These are phyloP conservation scores for Coptodon rendalli DNA, from an alignment of 2,113 vertebrate genomes.

Conservation along the genomic window DNA sequence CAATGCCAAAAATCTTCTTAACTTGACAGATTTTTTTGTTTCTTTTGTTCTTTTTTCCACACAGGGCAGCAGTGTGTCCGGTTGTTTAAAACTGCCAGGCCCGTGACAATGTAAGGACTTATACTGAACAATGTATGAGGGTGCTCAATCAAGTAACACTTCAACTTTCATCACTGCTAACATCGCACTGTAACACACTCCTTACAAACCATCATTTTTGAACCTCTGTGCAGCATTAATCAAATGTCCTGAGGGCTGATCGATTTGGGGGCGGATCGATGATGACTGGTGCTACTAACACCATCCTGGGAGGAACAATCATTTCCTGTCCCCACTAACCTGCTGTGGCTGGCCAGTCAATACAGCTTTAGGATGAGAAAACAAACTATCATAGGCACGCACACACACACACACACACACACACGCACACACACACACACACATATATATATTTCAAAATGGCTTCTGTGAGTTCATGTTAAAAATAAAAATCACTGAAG, in stretches of 20 bases:
- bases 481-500: not conserved
- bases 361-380: constrained; percentile 33
- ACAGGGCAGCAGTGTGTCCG: not conserved
- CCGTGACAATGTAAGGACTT: not conserved
- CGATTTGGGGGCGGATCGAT: constrained; percentile 31
- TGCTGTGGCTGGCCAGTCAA: constrained; percentile 40
- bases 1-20: not conserved
- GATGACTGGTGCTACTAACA: constrained; percentile 24
- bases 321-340: constrained; percentile 47
- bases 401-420: not conserved
- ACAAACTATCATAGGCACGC: not conserved
- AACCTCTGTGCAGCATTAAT: constrained; percentile 33
- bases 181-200: not conserved
- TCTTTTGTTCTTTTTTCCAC: not conserved
- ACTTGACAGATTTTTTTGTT: not conserved
- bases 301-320: constrained; percentile 34
- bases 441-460: not conserved
- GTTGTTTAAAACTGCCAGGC: not conserved
- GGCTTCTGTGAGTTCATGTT: not conserved
- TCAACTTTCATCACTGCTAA: not conserved
- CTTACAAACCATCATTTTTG: not conserved
- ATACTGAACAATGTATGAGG: not conserved
- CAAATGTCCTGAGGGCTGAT: constrained; percentile 49
- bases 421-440: not conserved
- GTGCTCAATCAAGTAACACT: not conserved